Evolutionary conservation across 2,113 vertebrate genomes (phyloP).

Genomic region (Stomatorhinus ivindoensis): DNA sequence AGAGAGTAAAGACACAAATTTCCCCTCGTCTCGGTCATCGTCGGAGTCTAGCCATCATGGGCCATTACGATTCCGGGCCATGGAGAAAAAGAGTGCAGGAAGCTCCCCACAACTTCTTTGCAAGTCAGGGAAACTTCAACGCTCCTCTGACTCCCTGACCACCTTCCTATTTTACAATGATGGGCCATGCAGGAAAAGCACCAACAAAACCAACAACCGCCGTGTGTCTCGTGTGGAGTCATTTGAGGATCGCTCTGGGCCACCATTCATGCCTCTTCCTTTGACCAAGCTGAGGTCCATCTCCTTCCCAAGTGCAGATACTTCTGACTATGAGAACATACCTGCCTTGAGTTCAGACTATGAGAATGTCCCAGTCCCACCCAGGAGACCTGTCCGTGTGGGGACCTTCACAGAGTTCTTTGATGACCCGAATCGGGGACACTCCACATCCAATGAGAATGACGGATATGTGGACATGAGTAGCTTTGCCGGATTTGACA

Average conservation of each 20-base stretch:
- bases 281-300: conserved; percentile 92
- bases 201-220: conserved; percentile 66
- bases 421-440: conserved; percentile 74
- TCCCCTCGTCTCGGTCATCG: conserved; percentile 82
- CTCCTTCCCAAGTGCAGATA: conserved; percentile 91
- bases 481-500: conserved; percentile 88
- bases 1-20: conserved; percentile 78
- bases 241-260: conserved; percentile 85
- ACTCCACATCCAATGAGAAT: conserved; percentile 76
- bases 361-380: conserved; percentile 85
- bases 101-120: conserved; percentile 76
- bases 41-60: conserved; percentile 93
- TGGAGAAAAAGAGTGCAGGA: conserved; percentile 74
- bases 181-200: conserved; percentile 67
- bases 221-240: conserved; percentile 87
- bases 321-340: conserved; percentile 96
- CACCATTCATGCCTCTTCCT: conserved; percentile 78
- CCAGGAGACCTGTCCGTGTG: conserved; percentile 65
- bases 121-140: conserved; percentile 59
- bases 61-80: conserved; percentile 69
- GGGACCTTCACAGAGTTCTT: conserved; percentile 90
- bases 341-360: conserved; percentile 92
- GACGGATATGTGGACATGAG: conserved; percentile 99
- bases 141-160: conserved; percentile 67
- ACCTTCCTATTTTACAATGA: conserved; percentile 77